Conservation (phyloP, 2,797 vertebrate genomes). For the Peromyscus attwateri region DNA sequence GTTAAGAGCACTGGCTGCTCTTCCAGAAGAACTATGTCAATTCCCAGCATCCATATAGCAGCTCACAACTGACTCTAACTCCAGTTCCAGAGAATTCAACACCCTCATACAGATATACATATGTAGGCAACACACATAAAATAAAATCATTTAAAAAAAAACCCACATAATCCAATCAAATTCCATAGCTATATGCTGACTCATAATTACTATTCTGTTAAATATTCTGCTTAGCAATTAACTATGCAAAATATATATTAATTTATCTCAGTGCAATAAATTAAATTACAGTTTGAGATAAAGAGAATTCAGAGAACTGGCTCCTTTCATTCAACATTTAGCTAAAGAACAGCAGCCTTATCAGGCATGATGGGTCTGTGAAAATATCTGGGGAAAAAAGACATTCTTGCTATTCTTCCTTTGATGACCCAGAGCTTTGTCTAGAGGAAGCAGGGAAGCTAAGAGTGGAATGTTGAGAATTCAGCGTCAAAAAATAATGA, state of each 20-base stretch:
- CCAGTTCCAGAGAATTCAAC: not conserved
- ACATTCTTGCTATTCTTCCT: not conserved
- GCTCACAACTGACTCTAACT: not conserved
- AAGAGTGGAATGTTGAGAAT: not conserved
- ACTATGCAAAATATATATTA: not conserved
- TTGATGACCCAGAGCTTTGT: not conserved
- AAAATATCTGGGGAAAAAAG: not conserved
- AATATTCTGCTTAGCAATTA: not conserved
- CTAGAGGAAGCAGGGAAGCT: not conserved
- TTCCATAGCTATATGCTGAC: not conserved
- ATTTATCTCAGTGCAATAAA: not conserved
- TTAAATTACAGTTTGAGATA: not conserved
- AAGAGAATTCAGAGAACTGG: not conserved
- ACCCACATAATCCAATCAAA: not conserved
- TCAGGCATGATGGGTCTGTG: not conserved
- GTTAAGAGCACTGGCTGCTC: not conserved
- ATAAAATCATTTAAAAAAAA: not conserved
- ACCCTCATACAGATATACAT: not conserved
- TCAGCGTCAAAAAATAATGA: not conserved
- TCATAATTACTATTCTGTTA: constrained; percentile 15
- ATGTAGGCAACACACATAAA: not conserved
- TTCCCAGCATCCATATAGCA: not conserved
- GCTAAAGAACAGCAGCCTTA: not conserved
- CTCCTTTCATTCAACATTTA: not conserved
- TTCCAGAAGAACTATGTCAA: not conserved